Percentiles rank a stretch among this genome's conserved stretches.
These are phyloP conservation scores for Ennomos quercinarius DNA, from an alignment of 2,888 invertebrate species.

Conservation along the genomic window DNA sequence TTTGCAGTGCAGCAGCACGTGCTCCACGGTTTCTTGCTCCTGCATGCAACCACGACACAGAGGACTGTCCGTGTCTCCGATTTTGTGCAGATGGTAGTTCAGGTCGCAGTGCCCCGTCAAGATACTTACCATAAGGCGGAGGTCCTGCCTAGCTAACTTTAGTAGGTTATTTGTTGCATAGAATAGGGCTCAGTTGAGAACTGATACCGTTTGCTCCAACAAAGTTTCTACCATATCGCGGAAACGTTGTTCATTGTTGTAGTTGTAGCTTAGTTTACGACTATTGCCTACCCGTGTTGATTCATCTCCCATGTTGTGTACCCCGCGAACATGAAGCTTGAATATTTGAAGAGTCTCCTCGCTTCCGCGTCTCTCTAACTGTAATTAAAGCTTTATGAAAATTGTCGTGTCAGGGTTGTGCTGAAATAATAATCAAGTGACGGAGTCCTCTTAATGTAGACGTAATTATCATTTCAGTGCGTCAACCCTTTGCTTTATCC, in stretches of 20 bases:
- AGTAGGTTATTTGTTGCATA: too few relatives aligned
- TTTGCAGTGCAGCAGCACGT: too few relatives aligned
- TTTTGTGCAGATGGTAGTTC: too few relatives aligned
- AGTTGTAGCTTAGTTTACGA: slow-evolving; percentile 13
- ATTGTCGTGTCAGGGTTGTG: slow-evolving; percentile 50
- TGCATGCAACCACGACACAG: too few relatives aligned
- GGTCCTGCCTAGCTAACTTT: too few relatives aligned
- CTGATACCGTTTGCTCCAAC: not conserved
- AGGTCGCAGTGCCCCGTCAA: too few relatives aligned
- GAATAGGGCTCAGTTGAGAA: not conserved
- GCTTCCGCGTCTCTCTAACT: slow-evolving; percentile 34
- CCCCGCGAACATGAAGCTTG: slow-evolving; percentile 31
- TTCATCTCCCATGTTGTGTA: slow-evolving; percentile 19
- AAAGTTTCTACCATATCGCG: slow-evolving; percentile 3
- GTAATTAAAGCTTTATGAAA: slow-evolving; percentile 66
- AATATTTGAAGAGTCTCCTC: slow-evolving; percentile 35
- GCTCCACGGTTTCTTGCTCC: too few relatives aligned
- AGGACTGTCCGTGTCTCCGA: too few relatives aligned
- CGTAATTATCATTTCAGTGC: slow-evolving; percentile 41
- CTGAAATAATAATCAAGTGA: slow-evolving; percentile 57
- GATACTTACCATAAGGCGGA: too few relatives aligned
- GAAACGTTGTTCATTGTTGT: slow-evolving; percentile 3
- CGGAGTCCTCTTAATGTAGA: slow-evolving; percentile 38
- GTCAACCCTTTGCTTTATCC: slow-evolving; percentile 32
- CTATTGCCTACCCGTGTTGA: slow-evolving; percentile 20